phyloP scores from a whole-genome alignment of 2,888 invertebrate genomes.

The Junonia oenone region DNA sequence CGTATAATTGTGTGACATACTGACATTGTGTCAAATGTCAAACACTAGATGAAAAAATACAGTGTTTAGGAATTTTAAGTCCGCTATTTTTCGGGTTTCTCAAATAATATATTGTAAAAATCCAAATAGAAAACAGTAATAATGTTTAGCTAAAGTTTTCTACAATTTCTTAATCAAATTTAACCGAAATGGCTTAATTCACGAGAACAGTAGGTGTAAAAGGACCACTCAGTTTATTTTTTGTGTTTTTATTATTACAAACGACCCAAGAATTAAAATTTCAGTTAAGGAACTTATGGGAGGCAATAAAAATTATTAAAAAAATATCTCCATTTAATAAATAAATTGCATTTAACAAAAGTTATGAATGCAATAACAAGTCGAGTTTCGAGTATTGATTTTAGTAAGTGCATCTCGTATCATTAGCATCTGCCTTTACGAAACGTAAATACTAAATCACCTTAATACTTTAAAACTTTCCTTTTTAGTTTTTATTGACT shows the following conservation, averaged over 20 bases:
- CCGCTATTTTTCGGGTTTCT: background rate
- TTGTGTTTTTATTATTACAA: background rate
- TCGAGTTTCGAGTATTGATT: background rate
- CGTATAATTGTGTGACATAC: background rate
- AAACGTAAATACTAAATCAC: background rate
- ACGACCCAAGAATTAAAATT: background rate
- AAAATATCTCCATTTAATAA: background rate
- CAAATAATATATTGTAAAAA: background rate
- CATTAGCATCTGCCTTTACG: background rate
- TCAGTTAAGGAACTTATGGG: background rate
- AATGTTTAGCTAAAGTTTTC: background rate
- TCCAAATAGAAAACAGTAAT: no score
- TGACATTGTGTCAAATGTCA: slow-evolving; percentile 9
- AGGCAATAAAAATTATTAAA: background rate
- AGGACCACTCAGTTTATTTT: background rate
- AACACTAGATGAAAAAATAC: background rate
- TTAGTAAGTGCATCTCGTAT: background rate
- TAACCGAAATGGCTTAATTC: background rate
- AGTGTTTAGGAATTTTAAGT: background rate
- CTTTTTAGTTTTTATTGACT: background rate
- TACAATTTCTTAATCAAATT: background rate
- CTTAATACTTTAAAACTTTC: no score
- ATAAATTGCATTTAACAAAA: background rate
- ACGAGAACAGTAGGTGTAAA: background rate
- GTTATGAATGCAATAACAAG: background rate